Percentiles rank a stretch among this genome's conserved stretches.
These are phyloP conservation scores for Asarcornis scutulata DNA, from an alignment of 2,113 vertebrate genomes.

Conservation along the genomic window DNA sequence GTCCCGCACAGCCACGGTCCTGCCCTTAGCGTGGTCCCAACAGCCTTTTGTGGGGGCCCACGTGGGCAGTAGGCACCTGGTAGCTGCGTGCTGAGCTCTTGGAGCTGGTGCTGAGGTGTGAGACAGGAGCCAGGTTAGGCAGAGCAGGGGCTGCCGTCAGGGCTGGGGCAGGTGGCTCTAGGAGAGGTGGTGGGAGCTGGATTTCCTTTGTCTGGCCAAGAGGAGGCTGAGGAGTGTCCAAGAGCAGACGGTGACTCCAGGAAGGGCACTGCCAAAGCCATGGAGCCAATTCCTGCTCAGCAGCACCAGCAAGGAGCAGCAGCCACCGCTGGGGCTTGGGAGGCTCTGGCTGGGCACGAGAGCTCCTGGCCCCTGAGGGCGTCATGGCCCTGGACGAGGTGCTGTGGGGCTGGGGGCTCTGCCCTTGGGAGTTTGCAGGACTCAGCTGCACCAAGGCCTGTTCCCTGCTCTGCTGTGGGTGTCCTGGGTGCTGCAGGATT, in stretches of 20 bases:
- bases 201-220: background rate
- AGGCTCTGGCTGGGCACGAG: background rate
- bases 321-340: background rate
- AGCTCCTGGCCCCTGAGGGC: fast-evolving
- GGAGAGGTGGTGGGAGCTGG: fast-evolving
- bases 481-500: too few relatives aligned
- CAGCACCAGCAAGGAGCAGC: background rate
- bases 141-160: fast-evolving
- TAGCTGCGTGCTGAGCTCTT: background rate
- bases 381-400: background rate
- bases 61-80: background rate
- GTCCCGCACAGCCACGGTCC: fast-evolving
- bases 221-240: background rate
- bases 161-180: background rate
- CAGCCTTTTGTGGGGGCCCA: fast-evolving
- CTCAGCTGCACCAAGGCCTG: background rate
- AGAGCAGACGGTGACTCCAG: background rate
- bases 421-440: background rate
- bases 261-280: background rate
- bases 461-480: too few relatives aligned
- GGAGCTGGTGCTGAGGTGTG: background rate
- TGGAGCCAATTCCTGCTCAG: background rate
- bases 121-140: background rate
- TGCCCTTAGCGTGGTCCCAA: fast-evolving
- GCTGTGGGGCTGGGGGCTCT: background rate